Base-by-base conservation (phyloP, 1,140 invertebrate genomes). In the Homalodisca vitripennis region DNA sequence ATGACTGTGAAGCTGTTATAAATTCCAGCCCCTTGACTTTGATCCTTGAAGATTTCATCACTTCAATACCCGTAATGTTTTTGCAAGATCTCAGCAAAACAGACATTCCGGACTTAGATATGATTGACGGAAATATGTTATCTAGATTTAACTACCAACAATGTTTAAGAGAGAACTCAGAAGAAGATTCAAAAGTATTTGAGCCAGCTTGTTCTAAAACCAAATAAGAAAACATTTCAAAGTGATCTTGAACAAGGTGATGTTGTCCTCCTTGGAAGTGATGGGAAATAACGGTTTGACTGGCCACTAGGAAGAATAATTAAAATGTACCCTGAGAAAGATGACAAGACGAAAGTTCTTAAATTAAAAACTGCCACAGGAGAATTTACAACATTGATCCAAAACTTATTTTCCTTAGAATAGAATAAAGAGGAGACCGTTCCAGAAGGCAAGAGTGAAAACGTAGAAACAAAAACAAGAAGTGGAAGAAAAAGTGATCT, bases 1-100 rank as follows among this genome's bases (percentile, higher is more conserved):
- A 74, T 68, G 77, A 80, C 46, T 74, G 69, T 51, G 77, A 79
- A 66, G 68, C 70, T 0, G 63, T 76, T 2, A 73, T 81, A 3
- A 80, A 81, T 73, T 68, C 69, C 14, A 70, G 78, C 31, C 79
- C 78, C 1, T 60, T 80, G 17, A 80, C 79, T 30, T 78, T 74
- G 63, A 17, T 80, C n/a, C 75, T 60, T n/a, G n/a, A 66, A 14
- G 72, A 75, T 29, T 34, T 73, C 0, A 34, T 30, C 27, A 57
- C 70, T 20, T 55, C 72, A 32, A 70, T 51, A 64, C 71, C 77
- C 26, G 29, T 65, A 2, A 75, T 74, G 73, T 77, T 78, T 17
- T 41, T 41, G 34, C 6, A 41, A 10, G 34, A 41, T 41, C 34
- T 41, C 6, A 41, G 17, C 6, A 17, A 41, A 17, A 10, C 6